Percentiles rank a stretch among this genome's conserved stretches.
Evolutionary conservation across 1,140 invertebrate genomes (phyloP).

Genomic region (Bombus haemorrhoidalis): DNA sequence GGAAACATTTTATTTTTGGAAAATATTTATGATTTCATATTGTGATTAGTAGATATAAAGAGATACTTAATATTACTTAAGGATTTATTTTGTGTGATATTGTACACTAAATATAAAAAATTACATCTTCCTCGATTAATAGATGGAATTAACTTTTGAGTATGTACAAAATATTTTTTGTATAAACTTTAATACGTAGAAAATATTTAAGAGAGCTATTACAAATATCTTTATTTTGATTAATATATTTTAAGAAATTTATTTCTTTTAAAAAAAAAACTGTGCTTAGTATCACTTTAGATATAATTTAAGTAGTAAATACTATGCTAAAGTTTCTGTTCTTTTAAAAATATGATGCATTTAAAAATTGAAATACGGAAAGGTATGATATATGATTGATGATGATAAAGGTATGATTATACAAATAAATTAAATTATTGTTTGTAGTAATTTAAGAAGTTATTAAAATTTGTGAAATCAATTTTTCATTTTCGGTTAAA

Average conservation of each 20-base stretch:
- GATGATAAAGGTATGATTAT: background rate
- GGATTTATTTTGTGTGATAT: background rate
- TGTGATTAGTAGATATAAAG: background rate
- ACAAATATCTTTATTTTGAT: too few species aligned
- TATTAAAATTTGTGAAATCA: background rate
- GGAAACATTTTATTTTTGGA: background rate
- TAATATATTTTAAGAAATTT: background rate
- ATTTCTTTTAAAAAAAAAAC: background rate
- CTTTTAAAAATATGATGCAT: background rate
- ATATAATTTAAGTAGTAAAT: background rate
- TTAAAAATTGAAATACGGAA: background rate
- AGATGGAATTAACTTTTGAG: background rate
- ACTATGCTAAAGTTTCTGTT: background rate
- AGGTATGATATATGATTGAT: background rate
- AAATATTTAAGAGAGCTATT: background rate
- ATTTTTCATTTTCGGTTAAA: background rate
- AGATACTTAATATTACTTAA: background rate
- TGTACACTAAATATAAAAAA: background rate
- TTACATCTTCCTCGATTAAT: too few species aligned
- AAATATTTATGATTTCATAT: background rate
- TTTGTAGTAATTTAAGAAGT: background rate
- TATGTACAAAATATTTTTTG: background rate
- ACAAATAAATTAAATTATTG: constrained; percentile 4
- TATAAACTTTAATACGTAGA: background rate
- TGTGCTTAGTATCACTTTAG: background rate